These are phyloP conservation scores for Magallana ariakensis DNA, from an alignment of 1,140 invertebrate genomes.

Conservation along the genomic window DNA sequence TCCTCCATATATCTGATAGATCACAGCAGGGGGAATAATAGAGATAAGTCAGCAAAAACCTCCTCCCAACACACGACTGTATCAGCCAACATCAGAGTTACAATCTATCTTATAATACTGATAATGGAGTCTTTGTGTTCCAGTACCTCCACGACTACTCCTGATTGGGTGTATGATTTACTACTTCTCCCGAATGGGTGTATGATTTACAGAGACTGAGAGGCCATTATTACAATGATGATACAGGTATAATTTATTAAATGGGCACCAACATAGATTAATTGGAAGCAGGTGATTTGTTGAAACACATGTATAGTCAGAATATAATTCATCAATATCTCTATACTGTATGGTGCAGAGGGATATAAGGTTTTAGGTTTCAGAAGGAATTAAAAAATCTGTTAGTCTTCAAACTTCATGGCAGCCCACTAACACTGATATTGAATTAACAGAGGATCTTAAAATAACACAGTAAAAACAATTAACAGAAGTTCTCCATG, in stretches of 20 bases:
- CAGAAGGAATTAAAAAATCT: background rate
- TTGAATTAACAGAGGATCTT: background rate
- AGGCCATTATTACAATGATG: background rate
- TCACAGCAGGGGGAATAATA: constrained; percentile 29
- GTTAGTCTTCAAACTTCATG: background rate
- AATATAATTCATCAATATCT: background rate
- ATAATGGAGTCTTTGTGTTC: background rate
- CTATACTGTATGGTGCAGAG: too few relatives aligned
- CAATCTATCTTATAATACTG: background rate
- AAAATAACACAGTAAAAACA: constrained; percentile 31
- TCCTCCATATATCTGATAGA: constrained; percentile 1
- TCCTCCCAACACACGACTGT: background rate
- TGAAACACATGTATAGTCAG: background rate
- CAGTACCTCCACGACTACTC: too few relatives aligned
- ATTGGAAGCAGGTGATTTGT: too few relatives aligned
- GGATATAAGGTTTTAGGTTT: background rate
- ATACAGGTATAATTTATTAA: too few relatives aligned
- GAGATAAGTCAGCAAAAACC: constrained; percentile 2
- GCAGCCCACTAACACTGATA: background rate
- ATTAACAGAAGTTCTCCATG: constrained; percentile 18
- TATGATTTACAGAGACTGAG: background rate
- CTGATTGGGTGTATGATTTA: too few relatives aligned
- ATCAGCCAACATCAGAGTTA: background rate
- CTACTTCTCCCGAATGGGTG: background rate
- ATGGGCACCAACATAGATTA: too few relatives aligned